phyloP scores from a whole-genome alignment of 2,888 invertebrate genomes.

The Argyresthia goedartella region DNA sequence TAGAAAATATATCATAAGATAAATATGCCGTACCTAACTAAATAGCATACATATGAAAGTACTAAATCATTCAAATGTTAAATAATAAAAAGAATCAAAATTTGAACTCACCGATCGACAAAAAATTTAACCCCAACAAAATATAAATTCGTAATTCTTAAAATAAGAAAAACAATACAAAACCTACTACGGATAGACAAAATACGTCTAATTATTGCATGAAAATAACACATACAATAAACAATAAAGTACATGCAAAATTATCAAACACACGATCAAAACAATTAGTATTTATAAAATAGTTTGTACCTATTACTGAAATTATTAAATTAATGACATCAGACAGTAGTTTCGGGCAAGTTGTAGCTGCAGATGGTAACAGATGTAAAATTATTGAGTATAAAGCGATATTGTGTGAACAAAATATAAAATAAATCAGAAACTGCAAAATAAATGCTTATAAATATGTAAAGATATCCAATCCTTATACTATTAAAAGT shows the following conservation, averaged over 20 bases:
- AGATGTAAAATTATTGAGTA: background rate
- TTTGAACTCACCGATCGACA: conserved; percentile 46
- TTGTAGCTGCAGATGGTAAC: conserved; percentile 4
- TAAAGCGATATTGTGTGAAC: background rate
- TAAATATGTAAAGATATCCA: background rate
- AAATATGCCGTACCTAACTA: conserved; percentile 27
- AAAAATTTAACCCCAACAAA: conserved; percentile 59
- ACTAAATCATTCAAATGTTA: conserved; percentile 16
- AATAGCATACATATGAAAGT: background rate
- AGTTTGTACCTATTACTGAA: conserved; percentile 12
- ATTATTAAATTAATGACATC: conserved; percentile 9
- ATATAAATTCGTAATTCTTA: conserved; percentile 30
- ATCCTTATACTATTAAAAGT: background rate
- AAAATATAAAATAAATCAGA: background rate
- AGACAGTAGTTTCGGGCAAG: conserved; percentile 4
- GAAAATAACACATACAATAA: conserved; percentile 3
- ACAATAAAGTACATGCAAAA: conserved; percentile 3
- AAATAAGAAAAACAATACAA: conserved; percentile 5
- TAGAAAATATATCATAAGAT: conserved; percentile 59
- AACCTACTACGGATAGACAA: conserved; percentile 1
- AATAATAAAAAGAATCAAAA: conserved; percentile 22
- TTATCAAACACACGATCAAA: conserved; percentile 13
- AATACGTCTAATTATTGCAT: background rate
- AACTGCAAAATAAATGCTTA: background rate
- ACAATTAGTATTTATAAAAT: conserved; percentile 1